Conservation (phyloP, 2,797 vertebrate genomes). For the Erethizon dorsatum region DNA sequence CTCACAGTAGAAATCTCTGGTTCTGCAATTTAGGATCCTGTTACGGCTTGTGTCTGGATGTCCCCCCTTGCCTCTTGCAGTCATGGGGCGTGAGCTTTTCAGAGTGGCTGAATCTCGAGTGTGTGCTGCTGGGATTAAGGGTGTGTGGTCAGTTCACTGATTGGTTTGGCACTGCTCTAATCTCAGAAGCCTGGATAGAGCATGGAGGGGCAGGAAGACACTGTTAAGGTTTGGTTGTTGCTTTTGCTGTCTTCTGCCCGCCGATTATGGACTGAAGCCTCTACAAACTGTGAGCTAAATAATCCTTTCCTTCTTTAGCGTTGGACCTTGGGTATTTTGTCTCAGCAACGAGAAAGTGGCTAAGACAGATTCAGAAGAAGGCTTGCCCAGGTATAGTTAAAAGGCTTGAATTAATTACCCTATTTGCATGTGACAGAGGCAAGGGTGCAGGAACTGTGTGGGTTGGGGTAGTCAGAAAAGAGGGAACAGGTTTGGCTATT, state of each 20-base stretch:
- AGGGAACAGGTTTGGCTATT: background rate
- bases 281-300: background rate
- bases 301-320: background rate
- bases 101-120: background rate
- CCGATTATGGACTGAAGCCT: background rate
- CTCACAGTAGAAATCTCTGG: background rate
- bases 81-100: background rate
- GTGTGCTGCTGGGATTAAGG: background rate
- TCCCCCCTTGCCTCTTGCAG: background rate
- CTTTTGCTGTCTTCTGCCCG: background rate
- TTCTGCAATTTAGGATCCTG: background rate
- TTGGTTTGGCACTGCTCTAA: background rate
- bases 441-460: background rate
- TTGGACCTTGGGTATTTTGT: background rate
- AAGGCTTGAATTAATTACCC: background rate
- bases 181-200: background rate
- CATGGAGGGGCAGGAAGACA: background rate
- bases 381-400: background rate
- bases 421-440: background rate
- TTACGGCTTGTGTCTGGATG: background rate
- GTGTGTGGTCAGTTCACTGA: background rate
- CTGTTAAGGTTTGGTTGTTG: background rate
- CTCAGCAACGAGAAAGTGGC: background rate
- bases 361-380: background rate
- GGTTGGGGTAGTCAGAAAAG: background rate